Base-by-base conservation (phyloP, 2,888 invertebrate species). In the Drosophila robusta region DNA sequence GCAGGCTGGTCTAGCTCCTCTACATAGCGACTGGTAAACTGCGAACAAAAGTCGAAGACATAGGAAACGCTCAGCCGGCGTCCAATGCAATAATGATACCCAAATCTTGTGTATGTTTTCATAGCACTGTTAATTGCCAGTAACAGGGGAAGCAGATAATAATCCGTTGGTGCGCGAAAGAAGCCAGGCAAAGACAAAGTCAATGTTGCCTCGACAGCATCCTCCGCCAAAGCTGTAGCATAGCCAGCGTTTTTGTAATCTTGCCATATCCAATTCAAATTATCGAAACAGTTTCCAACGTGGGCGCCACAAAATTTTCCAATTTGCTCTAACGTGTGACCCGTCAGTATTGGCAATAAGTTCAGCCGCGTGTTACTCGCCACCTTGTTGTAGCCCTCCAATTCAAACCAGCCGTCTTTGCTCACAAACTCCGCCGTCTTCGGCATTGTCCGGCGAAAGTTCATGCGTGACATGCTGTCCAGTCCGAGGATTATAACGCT, bases 331-430 rank as follows among this genome's bases (percentile, higher is more conserved):
- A 14, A 8, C 2, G 5, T 93, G 61, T 93, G 92, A 0, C 97
- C 97, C 0, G 95, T 94, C 4, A 96, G 92, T 42, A 96, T 93
- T 0, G 97, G 96, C 93, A 97, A 95, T 55, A 98, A 91, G 91
- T 98, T 98, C 0, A 97, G 96, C 85, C 96, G 95, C 0, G 97
- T 97, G 80, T 97, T 97, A 81, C 97, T 97, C 0, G 94, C 96
- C 61, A 96, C 93, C 92, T 94, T 94, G 82, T 94, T 93, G 91
- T 96, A 97, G 1, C 96, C 97, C 77, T 94, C 93, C 88, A 95
- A 93, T 55, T 94, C 94, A 9, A 49, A 91, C 93, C 96, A 96
- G 56, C 93, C 94, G 45, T 94, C 93, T 5, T 94, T 93, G 24
- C 93, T 90, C 8, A 98, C 93, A 87, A 94, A 95, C 4, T 93